Conservation (phyloP, 2,113 vertebrate genomes). For the Pholis gunnellus region DNA sequence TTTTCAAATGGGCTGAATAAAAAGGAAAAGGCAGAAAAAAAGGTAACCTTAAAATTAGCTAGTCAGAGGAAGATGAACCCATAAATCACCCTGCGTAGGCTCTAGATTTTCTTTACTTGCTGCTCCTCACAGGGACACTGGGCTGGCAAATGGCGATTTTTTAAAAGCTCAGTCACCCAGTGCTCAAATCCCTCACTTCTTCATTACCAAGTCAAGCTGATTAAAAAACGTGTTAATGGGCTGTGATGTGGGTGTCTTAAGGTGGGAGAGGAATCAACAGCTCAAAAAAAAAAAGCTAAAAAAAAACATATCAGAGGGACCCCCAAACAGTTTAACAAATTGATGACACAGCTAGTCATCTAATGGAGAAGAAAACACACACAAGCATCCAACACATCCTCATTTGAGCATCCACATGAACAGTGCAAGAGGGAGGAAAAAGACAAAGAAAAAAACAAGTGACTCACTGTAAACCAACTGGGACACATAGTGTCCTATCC, state of each 20-base stretch:
- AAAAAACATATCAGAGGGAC: constrained; percentile 47
- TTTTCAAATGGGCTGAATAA: constrained; percentile 41
- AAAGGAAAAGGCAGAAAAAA: constrained; percentile 10
- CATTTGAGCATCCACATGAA: constrained; percentile 32
- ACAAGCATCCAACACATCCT: constrained; percentile 27
- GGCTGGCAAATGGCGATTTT: constrained; percentile 22
- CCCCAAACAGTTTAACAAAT: constrained; percentile 41
- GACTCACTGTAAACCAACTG: constrained; percentile 79
- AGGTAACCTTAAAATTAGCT: constrained; percentile 4
- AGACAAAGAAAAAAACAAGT: constrained; percentile 57
- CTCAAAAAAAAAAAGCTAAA: constrained; percentile 5
- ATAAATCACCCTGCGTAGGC: constrained; percentile 10
- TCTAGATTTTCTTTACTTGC: constrained; percentile 30
- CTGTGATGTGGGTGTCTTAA: constrained; percentile 47
- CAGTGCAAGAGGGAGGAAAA: constrained; percentile 32
- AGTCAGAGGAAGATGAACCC: constrained; percentile 12
- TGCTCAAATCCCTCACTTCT: constrained; percentile 47
- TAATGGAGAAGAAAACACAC: constrained; percentile 40
- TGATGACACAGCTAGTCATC: constrained; percentile 53
- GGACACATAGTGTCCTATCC: constrained; percentile 76
- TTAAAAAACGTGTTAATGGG: constrained; percentile 67
- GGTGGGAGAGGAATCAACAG: constrained; percentile 38
- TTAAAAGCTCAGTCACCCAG: constrained; percentile 55
- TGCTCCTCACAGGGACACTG: constrained; percentile 40
- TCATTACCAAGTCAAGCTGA: constrained; percentile 73